Evolutionary conservation across 2,113 vertebrate genomes (phyloP).

Genomic region (Trogon melanurus): DNA sequence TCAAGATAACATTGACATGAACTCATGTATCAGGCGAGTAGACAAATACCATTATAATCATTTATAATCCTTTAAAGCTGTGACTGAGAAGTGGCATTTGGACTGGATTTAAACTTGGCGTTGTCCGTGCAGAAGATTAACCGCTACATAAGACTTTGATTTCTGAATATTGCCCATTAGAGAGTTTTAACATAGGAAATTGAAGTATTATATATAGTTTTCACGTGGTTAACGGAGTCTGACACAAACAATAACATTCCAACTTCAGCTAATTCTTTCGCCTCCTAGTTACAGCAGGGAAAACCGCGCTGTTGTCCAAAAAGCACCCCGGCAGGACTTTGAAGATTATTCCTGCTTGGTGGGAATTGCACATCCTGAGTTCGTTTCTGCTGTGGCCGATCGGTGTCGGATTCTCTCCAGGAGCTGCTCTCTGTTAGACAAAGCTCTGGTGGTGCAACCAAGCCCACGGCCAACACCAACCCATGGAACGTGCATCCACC

Average conservation of each 20-base stretch:
- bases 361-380: constrained; percentile 55
- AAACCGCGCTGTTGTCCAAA: constrained; percentile 29
- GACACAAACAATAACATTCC: constrained; percentile 75
- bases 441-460: constrained; percentile 15
- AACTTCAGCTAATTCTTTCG: constrained; percentile 67
- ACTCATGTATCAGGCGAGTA: constrained; percentile 72
- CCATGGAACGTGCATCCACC: constrained; percentile 36
- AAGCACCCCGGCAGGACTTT: constrained; percentile 71
- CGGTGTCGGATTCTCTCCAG: constrained; percentile 46
- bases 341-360: constrained; percentile 68
- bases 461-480: background rate
- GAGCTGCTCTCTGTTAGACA: constrained; percentile 63
- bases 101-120: constrained; percentile 82
- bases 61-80: constrained; percentile 82
- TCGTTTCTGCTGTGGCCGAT: constrained; percentile 56
- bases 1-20: constrained; percentile 77
- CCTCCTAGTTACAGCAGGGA: constrained; percentile 70
- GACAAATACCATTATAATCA: constrained; percentile 77
- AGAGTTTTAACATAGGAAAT: constrained; percentile 77
- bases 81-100: constrained; percentile 83
- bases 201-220: constrained; percentile 75
- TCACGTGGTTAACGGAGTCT: constrained; percentile 70
- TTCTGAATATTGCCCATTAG: constrained; percentile 71
- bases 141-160: constrained; percentile 60
- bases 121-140: constrained; percentile 75